Base-by-base conservation (phyloP, 2,797 vertebrate genomes). In the Neomorphus geoffroyi region DNA sequence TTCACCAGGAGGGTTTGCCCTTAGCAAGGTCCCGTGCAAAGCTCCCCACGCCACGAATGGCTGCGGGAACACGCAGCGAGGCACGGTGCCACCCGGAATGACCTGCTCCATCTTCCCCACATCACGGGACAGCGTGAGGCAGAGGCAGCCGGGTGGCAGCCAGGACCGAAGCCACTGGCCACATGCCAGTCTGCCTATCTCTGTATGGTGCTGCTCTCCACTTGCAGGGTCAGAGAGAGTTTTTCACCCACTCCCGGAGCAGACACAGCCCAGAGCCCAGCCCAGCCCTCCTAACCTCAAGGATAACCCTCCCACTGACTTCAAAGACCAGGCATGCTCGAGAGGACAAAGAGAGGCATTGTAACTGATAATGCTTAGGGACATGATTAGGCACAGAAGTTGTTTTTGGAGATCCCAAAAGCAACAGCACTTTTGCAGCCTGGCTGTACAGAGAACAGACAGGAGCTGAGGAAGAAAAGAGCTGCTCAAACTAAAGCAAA, bases 11-110 rank as follows among this genome's bases (percentile, higher is more conserved):
- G 30, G 58, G 32, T 10, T 12, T 3, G 6, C 23, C 9, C 11
- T 2, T 2, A 4, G 18, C 35, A 10, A 60, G 43, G 26, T 48
- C 26, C 48, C 10, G 0, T 2, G 28, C 21, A 11, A 46, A 74
- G 61, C 37, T 24, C 17, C 48, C 50, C 23, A 7, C 27, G 23
- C 22, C 67, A 18, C 56, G 50, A 17, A 5, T 0, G 21, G 41
- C 53, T 5, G 22, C 2, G 13, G 58, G 84, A 43, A 17, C 51
- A 3, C 0, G 2, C 58, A 45, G n/a, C 0, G 4, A 37, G 27
- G 21, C 35, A 15, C 32, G 2, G 16, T 3, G 45, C 61, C 57
- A 74, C 48, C 33, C 1, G 1, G 41, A 10, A 14, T 19, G 69
- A 48, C n/a, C 62, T 7, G 64, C 35, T 33, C 39, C 30, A 1